Base-by-base conservation (phyloP, 2,888 invertebrate species). In the Girardia tigrina region DNA sequence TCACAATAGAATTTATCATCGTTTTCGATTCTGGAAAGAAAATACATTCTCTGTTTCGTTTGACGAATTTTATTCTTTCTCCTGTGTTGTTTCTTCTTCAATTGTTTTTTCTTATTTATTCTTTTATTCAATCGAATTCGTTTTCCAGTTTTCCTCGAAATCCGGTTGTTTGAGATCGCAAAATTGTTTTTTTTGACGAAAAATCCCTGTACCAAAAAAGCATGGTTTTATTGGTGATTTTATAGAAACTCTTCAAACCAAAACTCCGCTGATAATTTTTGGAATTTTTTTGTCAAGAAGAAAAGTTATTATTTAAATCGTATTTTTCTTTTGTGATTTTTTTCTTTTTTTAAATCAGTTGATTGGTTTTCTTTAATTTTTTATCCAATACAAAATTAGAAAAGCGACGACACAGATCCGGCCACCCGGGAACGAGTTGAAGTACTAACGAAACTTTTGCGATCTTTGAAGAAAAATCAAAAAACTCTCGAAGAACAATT, bases 391-490 rank as follows among this genome's bases (percentile, higher is more conserved):
- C 4, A n/a, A n/a, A 56, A 56, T 16, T 56, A 56, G 56, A 56
- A 56, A 20, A n/a, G 56, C 4, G 56, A 56, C 56, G n/a, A 56
- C 4, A n/a, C 4, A 4, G n/a, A 8, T 56, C 56, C 56, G 23
- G 56, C 56, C n/a, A 56, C 56, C 23, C 4, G 56, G n/a, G 56
- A 56, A 56, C n/a, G 23, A 56, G 56, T 56, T 56, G 56, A 56
- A 16, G n/a, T n/a, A 20, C 23, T 56, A n/a, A 56, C 56, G 23
- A 56, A 6, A 20, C 2, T 56, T 12, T 4, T 56, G 56, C n/a
- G 23, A 56, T 56, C 56, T 4, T 56, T 56, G n/a, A n/a, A 56
- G 4, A 56, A 56, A 56, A 56, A 56, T 23, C 56, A 56, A 56
- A 56, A 56, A 56, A n/a, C 23, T 56, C 56, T 56, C n/a, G 56